Evolutionary conservation across 2,113 vertebrate genomes (phyloP).

Genomic region (Oceanites oceanicus): DNA sequence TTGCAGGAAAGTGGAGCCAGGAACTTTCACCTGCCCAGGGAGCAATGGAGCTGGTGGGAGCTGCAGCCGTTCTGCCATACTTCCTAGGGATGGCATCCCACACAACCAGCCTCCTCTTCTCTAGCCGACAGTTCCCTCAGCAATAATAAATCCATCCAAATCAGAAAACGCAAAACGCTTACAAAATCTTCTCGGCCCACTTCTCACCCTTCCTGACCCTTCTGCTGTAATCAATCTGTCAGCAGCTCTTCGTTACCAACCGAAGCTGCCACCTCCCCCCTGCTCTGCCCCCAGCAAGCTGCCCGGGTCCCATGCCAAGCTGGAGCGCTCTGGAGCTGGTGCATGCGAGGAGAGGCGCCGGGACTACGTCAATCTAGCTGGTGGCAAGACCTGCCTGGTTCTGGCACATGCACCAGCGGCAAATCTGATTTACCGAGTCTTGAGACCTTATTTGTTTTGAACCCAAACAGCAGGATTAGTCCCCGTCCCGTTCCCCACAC

Average conservation of each 20-base stretch:
- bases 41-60: neutral
- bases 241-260: constrained; percentile 1
- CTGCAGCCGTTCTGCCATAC: neutral
- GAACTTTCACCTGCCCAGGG: constrained; percentile 43
- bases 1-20: neutral
- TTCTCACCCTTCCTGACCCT: constrained; percentile 45
- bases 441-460: constrained; percentile 48
- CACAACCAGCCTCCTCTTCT: neutral
- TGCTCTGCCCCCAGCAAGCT: neutral
- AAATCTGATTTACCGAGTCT: constrained; percentile 26
- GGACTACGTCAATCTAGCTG: constrained; percentile 14
- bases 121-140: neutral
- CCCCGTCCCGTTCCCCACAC: neutral
- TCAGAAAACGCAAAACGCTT: constrained; percentile 11
- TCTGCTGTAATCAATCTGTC: constrained; percentile 29
- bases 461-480: constrained; percentile 45
- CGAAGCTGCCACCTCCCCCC: neutral
- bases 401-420: constrained; percentile 19
- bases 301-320: constrained; percentile 28
- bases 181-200: constrained; percentile 27
- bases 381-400: constrained; percentile 58
- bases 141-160: neutral
- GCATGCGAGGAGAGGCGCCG: neutral
- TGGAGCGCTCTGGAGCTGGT: neutral
- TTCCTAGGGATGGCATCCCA: neutral